phyloP scores from a whole-genome alignment of 2,888 invertebrate genomes.

The Pheosia tremula region DNA sequence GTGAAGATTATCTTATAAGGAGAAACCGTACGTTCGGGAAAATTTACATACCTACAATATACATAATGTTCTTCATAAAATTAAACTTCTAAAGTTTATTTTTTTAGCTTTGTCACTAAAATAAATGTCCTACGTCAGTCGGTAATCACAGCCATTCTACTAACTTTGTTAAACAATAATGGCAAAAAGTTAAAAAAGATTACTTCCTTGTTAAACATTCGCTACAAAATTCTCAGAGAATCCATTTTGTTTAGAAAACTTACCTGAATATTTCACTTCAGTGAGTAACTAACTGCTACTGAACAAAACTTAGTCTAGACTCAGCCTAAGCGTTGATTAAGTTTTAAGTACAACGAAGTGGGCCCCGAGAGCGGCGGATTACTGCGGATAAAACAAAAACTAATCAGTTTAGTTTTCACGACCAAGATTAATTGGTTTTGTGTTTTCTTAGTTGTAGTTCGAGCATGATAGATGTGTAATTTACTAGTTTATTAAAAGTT shows the following conservation, averaged over 20 bases:
- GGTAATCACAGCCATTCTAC: too few species aligned
- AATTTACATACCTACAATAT: too few species aligned
- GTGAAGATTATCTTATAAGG: too few species aligned
- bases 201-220: constrained; percentile 26
- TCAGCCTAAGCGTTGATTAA: constrained; percentile 34
- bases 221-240: constrained; percentile 18
- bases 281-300: not conserved
- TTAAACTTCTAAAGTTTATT: too few species aligned
- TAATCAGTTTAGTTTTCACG: constrained; percentile 6
- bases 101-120: too few species aligned
- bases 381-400: constrained; percentile 22
- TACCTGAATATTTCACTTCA: constrained; percentile 33
- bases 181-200: not conserved
- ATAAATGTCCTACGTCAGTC: too few species aligned
- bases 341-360: constrained; percentile 32
- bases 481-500: constrained; percentile 2
- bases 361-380: constrained; percentile 17
- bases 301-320: constrained; percentile 21
- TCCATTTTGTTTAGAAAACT: constrained; percentile 25
- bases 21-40: too few species aligned
- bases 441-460: not conserved
- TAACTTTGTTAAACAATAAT: too few species aligned
- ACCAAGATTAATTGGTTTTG: constrained; percentile 8
- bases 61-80: too few species aligned
- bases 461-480: not conserved